A percentile compares a stretch with the other conserved stretches of the same genome.
Conservation (phyloP, 2,113 vertebrate genomes). For the Oenanthe oenanthe region DNA sequence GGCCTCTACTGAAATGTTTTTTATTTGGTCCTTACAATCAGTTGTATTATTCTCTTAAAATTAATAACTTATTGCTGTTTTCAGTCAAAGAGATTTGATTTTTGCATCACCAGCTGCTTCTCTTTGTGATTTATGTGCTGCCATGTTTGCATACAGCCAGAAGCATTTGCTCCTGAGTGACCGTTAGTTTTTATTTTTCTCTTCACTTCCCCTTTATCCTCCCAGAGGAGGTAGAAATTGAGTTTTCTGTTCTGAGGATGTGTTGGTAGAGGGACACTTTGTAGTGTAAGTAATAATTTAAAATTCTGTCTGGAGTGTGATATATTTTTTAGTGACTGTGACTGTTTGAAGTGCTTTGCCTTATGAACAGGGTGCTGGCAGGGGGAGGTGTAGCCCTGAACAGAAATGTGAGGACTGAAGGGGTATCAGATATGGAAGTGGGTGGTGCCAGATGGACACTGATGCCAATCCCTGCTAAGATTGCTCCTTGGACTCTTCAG, state of each 20-base stretch:
- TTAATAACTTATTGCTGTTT: not conserved
- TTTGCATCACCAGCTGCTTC: not conserved
- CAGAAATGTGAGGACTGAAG: not conserved
- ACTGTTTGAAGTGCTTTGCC: not conserved
- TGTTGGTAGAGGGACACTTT: not conserved
- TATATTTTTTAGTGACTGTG: not conserved
- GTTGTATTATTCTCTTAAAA: not conserved
- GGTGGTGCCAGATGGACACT: not conserved
- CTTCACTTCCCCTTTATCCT: slow-evolving; percentile 50
- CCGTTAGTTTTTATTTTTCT: slow-evolving; percentile 21
- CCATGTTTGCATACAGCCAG: slow-evolving; percentile 46
- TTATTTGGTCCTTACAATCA: not conserved
- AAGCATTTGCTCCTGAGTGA: slow-evolving; percentile 19
- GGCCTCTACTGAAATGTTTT: not conserved
- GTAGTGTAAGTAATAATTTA: slow-evolving; percentile 1
- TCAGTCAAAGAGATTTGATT: not conserved
- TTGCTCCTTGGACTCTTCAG: not conserved
- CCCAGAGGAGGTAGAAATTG: not conserved
- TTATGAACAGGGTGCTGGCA: not conserved
- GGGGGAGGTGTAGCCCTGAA: not conserved
- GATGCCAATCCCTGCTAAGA: not conserved
- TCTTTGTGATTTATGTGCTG: not conserved
- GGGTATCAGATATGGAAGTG: not conserved
- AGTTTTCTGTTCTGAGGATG: not conserved
- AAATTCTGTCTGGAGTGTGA: not conserved